Base-by-base conservation (phyloP, 2,113 vertebrate genomes). In the Ameiurus melas region DNA sequence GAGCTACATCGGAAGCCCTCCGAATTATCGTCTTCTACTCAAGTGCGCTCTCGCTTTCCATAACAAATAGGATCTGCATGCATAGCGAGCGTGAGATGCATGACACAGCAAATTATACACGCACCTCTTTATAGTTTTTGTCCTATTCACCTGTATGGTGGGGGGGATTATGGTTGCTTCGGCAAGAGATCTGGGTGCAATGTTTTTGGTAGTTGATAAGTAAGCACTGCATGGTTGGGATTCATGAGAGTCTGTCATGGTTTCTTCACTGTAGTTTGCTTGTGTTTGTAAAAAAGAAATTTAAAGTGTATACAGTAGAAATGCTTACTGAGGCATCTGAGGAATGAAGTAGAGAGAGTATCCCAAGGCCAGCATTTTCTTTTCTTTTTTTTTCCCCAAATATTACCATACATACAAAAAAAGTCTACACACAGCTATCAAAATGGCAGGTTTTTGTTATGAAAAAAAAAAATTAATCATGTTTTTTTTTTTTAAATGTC, bases 81-180 rank as follows among this genome's bases (percentile, higher is more conserved):
- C 25, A 1, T 16, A 30, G 25, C 30, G 17, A 77, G 36, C 10
- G 39, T 17, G 27, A 79, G 73, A 85, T 4, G 27, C 87, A 68
- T 73, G 78, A 79, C 75, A 70, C 64, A 36, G 77, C 16, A 22
- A 80, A 87, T 87, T 87, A 87, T 68, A 82, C 27, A 85, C 82
- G 14, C 51, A 27, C 27, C n/a, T 53, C 86, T 60, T 87, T 85
- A 39, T 36, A 55, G 64, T 82, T 73, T 84, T 85, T 90, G 87
- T 90, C 62, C 75, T 80, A 84, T 84, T 73, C 86, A 85, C 86
- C 78, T 82, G 47, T 51, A 64, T 85, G 86, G 66, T 51, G n/a
- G 71, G 33, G 58, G 81, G 80, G 60, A n/a, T 14, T 25, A 73
- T 2, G 8, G 17, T 39, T 36, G 30, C 30, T 43, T 17, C 47